Evolutionary conservation across 2,797 vertebrate species (phyloP), one percentile per base, ranked within the genome.

Genomic region (Catharus ustulatus): DNA sequence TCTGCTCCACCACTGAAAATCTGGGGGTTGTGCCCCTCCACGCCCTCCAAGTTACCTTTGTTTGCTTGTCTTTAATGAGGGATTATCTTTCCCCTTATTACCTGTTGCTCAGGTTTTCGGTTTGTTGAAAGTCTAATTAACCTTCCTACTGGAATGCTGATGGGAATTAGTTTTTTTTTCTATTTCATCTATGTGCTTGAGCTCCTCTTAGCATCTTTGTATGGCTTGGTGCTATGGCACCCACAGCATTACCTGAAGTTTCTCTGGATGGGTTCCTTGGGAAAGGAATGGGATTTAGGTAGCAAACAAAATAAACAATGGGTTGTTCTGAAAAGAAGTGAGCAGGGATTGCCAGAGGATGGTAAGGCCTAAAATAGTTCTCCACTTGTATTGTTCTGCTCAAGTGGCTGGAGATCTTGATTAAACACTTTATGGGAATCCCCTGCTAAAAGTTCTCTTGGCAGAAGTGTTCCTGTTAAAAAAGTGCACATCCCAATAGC

Each of bases 61-160:
- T 73, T 90, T 85, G n/a, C 78, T 79, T 46, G 66, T 66, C 52
- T 85, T 91, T 84, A 91, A 84, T 91, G 89, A 92, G 74, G 89
- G 84, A 90, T 92, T 93, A 91, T 89, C 82, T 77, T 93, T 80
- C 61, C 52, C 49, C 24, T 92, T 43, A n/a, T 85, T 96, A 96
- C 93, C 89, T 91, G 94, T 92, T 87, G 79, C 82, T 96, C 96
- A 94, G 76, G 93, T 93, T 97, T 95, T 85, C 0, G 36, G 87
- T 77, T 48, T 93, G 62, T 77, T 91, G 62, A 55, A 88, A 92
- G 71, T 68, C 88, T 93, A 74, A 95, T 94, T 79, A 96, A 71
- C 27, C n/a, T 94, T 76, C 51, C 66, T 86, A 62, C 51, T 64
- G 76, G 75, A 83, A 77, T 77, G 62, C 73, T 90, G 79, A 64